phyloP scores from a whole-genome alignment of 2,113 vertebrate genomes.

The Chloebia gouldiae region DNA sequence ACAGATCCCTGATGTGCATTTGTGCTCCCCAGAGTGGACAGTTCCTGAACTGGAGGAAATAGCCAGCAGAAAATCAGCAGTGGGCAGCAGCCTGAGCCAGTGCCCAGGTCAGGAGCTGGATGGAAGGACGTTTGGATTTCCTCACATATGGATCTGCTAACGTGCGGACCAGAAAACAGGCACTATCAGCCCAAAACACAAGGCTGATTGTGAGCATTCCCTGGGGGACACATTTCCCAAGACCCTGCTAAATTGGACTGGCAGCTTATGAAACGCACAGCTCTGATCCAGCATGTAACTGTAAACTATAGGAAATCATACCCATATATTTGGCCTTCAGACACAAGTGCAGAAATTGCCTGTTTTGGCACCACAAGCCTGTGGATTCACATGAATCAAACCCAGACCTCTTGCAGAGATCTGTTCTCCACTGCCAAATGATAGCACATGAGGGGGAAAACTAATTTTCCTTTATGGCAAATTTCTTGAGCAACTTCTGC shows the following conservation, averaged over 20 bases:
- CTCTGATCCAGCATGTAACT: constrained; percentile 51
- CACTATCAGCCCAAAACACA: constrained; percentile 11
- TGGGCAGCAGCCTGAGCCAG: background rate
- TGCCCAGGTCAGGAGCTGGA: background rate
- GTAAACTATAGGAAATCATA: constrained; percentile 66
- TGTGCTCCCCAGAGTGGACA: background rate
- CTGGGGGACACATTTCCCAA: constrained; percentile 45
- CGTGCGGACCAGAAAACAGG: background rate
- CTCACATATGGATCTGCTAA: constrained; percentile 56
- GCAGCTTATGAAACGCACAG: constrained; percentile 50
- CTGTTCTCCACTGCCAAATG: background rate
- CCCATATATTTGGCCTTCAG: constrained; percentile 58
- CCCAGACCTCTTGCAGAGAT: constrained; percentile 14
- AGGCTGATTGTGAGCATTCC: constrained; percentile 38
- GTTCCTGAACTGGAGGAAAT: background rate
- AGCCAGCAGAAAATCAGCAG: background rate
- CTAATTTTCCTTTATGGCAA: background rate
- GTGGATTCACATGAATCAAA: constrained; percentile 52
- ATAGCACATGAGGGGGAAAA: background rate
- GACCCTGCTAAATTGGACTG: constrained; percentile 60
- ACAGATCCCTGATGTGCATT: fast-evolving
- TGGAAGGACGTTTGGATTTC: background rate
- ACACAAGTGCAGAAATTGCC: constrained; percentile 40
- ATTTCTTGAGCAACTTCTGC: background rate
- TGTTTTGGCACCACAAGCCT: constrained; percentile 31